These are phyloP conservation scores for Contarinia nasturtii DNA, from an alignment of 1,140 invertebrate species.

Conservation along the genomic window DNA sequence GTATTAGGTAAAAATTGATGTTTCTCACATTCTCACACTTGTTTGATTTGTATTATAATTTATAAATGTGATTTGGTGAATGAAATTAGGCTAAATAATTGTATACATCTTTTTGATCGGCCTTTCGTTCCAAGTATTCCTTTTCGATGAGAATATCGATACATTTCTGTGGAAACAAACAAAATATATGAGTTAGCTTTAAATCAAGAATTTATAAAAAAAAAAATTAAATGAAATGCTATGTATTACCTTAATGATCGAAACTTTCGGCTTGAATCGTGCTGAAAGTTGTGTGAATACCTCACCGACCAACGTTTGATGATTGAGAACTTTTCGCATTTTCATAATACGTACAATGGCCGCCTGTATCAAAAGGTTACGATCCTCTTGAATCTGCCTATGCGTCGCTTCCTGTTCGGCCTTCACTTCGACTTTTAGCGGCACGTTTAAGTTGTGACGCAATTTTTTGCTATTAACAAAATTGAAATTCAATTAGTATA, in stretches of 20 bases:
- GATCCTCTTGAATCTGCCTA: slow-evolving; percentile 96
- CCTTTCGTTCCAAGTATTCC: slow-evolving; percentile 92
- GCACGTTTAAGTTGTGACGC: slow-evolving; percentile 95
- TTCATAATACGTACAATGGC: slow-evolving; percentile 99
- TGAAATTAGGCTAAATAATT: slow-evolving; percentile 71
- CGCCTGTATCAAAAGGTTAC: slow-evolving; percentile 90
- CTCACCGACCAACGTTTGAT: slow-evolving; percentile 89
- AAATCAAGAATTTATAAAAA: no score
- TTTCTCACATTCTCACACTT: no score
- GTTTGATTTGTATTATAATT: no score
- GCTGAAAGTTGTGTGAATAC: slow-evolving; percentile 87
- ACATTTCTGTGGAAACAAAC: slow-evolving; percentile 65
- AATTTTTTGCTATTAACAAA: slow-evolving; percentile 96
- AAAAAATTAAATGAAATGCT: no score
- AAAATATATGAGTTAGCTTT: slow-evolving; percentile 2
- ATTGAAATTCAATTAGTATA: no score
- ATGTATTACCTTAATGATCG: slow-evolving; percentile 75
- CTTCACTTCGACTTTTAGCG: slow-evolving; percentile 50
- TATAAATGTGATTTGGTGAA: no score
- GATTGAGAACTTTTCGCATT: slow-evolving; percentile 88
- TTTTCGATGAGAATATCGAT: slow-evolving; percentile 99
- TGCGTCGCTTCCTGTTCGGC: slow-evolving; percentile 91
- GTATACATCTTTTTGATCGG: slow-evolving; percentile 94
- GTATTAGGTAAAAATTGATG: no score
- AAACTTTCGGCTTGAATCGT: slow-evolving; percentile 93